phyloP scores from a whole-genome alignment of 2,797 vertebrate genomes.

The Phoebastria nigripes region DNA sequence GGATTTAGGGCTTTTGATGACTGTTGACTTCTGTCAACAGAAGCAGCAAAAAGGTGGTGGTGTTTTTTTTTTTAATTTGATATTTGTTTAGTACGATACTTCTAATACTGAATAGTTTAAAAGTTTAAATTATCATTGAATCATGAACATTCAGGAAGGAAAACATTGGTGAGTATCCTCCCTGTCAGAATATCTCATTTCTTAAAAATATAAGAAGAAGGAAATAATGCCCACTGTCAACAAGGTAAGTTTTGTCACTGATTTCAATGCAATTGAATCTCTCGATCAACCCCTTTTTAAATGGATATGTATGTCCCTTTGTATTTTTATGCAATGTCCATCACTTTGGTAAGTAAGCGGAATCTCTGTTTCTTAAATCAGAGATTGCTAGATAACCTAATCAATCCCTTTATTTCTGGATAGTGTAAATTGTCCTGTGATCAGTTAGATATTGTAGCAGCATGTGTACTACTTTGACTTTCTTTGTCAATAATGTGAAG shows the following conservation, averaged over 20 bases:
- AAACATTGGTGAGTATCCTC: neutral
- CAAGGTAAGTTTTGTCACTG: neutral
- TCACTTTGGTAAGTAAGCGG: neutral
- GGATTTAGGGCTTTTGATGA: neutral
- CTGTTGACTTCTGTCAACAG: neutral
- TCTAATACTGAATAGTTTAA: neutral
- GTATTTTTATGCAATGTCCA: neutral
- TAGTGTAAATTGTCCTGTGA: neutral
- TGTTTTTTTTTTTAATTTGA: fast-evolving
- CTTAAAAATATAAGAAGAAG: neutral
- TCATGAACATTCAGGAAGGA: neutral
- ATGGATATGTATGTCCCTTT: neutral
- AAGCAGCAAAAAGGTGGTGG: neutral
- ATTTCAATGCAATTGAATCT: neutral
- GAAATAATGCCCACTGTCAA: neutral
- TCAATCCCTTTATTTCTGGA: neutral
- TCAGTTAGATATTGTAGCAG: neutral
- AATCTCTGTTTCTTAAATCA: neutral
- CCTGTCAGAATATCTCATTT: neutral
- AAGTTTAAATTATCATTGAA: neutral
- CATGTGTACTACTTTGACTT: neutral
- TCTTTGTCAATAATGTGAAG: neutral
- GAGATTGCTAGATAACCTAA: neutral
- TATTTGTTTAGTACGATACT: neutral
- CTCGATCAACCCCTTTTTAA: neutral